These are phyloP conservation scores for Anoplolepis gracilipes DNA, from an alignment of 1,140 invertebrate genomes.

Conservation along the genomic window DNA sequence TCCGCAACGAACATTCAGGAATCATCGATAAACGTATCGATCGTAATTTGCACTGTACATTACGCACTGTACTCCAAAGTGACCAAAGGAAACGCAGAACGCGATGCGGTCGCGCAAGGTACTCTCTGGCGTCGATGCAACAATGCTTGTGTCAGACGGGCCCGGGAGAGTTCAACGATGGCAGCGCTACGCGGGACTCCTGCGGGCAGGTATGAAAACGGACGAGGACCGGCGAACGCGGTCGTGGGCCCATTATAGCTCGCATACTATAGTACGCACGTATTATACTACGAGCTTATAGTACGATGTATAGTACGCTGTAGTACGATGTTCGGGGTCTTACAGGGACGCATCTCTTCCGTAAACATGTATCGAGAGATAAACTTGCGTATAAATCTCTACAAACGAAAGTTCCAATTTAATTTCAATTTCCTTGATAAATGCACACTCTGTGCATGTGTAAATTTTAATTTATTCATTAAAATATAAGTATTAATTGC, in stretches of 20 bases:
- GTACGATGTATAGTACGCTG: conserved; percentile 35
- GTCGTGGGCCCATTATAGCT: conserved; percentile 14
- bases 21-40: conserved; percentile 47
- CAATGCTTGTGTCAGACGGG: conserved; percentile 82
- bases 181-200: conserved; percentile 75
- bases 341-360: conserved; percentile 55
- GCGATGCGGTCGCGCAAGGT: conserved; percentile 43
- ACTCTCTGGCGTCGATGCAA: conserved; percentile 81
- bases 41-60: conserved; percentile 51
- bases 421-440: neutral
- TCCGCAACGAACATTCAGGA: neutral
- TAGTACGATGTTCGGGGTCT: neutral
- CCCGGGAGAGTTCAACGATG: conserved; percentile 77
- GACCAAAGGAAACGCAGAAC: conserved; percentile 5
- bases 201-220: conserved; percentile 77
- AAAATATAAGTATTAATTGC: neutral
- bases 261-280: neutral
- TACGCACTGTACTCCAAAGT: conserved; percentile 11
- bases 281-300: conserved; percentile 30
- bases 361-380: neutral
- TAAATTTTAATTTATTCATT: neutral
- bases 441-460: neutral
- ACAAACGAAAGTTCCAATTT: neutral
- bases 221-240: conserved; percentile 18
- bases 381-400: neutral